Evolutionary conservation across 2,797 vertebrate genomes (phyloP).

Genomic region (Chelidonichthys spinosus): DNA sequence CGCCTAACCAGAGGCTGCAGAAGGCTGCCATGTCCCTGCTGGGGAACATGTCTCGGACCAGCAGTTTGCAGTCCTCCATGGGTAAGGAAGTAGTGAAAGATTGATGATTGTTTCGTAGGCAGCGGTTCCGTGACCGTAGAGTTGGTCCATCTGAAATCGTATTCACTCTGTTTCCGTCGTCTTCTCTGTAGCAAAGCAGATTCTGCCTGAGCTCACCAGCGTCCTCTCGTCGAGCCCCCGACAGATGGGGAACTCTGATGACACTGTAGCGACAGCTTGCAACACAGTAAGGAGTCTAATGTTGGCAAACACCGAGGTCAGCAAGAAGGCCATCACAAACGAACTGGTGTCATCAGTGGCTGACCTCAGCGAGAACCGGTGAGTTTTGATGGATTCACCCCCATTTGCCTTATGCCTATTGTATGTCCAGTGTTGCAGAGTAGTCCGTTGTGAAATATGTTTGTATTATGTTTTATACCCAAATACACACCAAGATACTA

Average conservation of each 20-base stretch:
- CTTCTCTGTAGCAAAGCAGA: conserved; percentile 80
- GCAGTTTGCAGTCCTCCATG: conserved; percentile 83
- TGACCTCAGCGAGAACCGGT: conserved; percentile 85
- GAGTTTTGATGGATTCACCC: conserved; percentile 47
- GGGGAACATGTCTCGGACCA: conserved; percentile 89
- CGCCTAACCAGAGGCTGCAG: conserved; percentile 83
- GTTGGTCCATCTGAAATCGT: background rate
- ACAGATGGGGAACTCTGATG: conserved; percentile 80
- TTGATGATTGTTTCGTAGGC: background rate
- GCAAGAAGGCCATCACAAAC: conserved; percentile 84
- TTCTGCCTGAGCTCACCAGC: conserved; percentile 86
- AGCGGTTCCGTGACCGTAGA: background rate
- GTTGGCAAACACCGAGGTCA: conserved; percentile 81
- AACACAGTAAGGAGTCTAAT: conserved; percentile 85
- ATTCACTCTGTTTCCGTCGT: conserved; percentile 9
- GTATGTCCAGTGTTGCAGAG: too few species aligned
- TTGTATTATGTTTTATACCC: too few species aligned
- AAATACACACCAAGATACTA: too few species aligned
- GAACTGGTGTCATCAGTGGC: conserved; percentile 82
- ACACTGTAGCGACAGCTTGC: conserved; percentile 85
- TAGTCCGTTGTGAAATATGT: too few species aligned
- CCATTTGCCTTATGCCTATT: background rate
- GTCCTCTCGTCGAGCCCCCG: conserved; percentile 75
- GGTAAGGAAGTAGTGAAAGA: conserved; percentile 77
- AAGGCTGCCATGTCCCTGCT: conserved; percentile 87